These are phyloP conservation scores for Pogona vitticeps DNA, from an alignment of 2,113 vertebrate genomes.

Conservation along the genomic window DNA sequence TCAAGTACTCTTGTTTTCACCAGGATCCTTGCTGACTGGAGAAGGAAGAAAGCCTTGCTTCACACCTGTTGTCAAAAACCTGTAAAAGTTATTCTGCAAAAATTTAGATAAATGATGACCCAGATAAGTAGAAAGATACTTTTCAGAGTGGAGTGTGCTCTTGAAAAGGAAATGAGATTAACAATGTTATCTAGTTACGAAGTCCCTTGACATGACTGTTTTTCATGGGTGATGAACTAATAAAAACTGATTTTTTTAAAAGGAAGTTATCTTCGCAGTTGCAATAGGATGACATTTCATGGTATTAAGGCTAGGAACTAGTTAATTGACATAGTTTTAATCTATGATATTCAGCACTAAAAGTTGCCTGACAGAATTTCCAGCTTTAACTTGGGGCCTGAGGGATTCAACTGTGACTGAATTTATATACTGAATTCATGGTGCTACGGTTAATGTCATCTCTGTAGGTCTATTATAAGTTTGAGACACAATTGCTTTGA, in stretches of 20 bases:
- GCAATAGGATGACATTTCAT: conserved; percentile 18
- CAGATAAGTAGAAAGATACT: conserved; percentile 9
- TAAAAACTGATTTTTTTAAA: conserved; percentile 8
- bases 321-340: conserved; percentile 26
- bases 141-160: conserved; percentile 22
- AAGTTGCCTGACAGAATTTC: conserved; percentile 38
- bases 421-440: background rate
- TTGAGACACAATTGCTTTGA: conserved; percentile 53
- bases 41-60: background rate
- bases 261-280: conserved; percentile 38
- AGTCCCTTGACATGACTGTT: conserved; percentile 9
- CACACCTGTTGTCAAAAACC: background rate
- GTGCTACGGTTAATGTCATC: conserved; percentile 34
- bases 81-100: conserved; percentile 2
- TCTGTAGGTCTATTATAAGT: conserved; percentile 47
- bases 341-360: conserved; percentile 35
- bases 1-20: background rate
- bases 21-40: background rate
- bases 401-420: conserved; percentile 18
- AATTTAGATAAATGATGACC: background rate
- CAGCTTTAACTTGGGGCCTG: conserved; percentile 36
- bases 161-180: conserved; percentile 33
- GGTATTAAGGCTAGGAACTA: conserved; percentile 21
- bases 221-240: conserved; percentile 8
- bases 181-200: conserved; percentile 35